These are phyloP conservation scores for Zosterops pallidus DNA, from an alignment of 2,113 vertebrate genomes.

Conservation along the genomic window DNA sequence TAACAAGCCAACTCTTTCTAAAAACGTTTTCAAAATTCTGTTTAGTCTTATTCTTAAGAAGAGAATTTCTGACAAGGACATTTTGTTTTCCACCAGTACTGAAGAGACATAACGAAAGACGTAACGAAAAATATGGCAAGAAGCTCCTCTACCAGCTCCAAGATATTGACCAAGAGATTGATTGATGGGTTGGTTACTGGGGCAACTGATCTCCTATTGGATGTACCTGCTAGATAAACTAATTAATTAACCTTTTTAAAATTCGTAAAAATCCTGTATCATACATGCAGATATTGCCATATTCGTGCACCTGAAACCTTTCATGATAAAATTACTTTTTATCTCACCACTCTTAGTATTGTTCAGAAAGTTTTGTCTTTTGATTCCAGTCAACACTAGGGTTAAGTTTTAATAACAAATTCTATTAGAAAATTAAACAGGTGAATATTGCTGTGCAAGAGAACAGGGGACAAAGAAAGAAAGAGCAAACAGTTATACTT, in stretches of 20 bases:
- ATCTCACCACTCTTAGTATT: background rate
- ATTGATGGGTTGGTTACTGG: background rate
- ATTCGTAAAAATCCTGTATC: background rate
- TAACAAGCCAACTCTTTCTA: background rate
- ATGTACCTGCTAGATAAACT: background rate
- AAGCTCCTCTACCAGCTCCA: background rate
- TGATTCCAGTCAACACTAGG: background rate
- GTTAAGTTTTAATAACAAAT: background rate
- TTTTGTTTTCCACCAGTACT: background rate
- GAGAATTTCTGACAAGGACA: background rate
- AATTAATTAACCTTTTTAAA: background rate
- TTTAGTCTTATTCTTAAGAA: background rate
- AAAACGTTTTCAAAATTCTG: background rate
- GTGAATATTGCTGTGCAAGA: background rate
- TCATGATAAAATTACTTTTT: background rate
- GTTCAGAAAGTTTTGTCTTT: background rate
- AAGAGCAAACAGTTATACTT: background rate
- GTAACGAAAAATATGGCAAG: background rate
- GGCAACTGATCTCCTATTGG: background rate
- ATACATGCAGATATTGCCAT: background rate
- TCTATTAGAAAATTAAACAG: background rate
- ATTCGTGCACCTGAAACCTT: background rate
- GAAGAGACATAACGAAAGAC: background rate
- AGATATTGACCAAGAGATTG: background rate
- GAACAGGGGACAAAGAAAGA: background rate